Base-by-base conservation (phyloP, 2,797 vertebrate genomes). In the Chloroceryle inda region DNA sequence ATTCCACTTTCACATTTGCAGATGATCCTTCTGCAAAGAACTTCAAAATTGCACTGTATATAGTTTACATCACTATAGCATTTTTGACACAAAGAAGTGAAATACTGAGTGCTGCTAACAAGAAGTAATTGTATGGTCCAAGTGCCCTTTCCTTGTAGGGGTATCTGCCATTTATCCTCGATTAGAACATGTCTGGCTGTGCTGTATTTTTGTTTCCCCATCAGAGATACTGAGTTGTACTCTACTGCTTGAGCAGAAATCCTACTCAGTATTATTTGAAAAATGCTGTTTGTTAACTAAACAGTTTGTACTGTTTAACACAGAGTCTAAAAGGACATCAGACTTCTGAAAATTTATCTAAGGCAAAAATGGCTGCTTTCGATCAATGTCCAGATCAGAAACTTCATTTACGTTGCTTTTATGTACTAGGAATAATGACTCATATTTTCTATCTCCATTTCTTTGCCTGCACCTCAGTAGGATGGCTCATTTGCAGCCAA, bases 351-450 rank as follows among this genome's bases (percentile, higher is more conserved):
- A 94, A 82, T 74, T 37, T 85, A 88, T 73, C 79, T 94, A 88
- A 82, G 64, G 67, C 33, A 95, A 90, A 95, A 94, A 59, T 8
- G 11, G 26, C 77, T 90, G 63, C 82, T 90, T 79, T 56, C 90
- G 89, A 95, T 91, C 94, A 88, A 94, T 69, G 88, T 94, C 56
- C 89, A 69, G 37, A 49, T 84, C 4, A 1, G 5, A 27, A 85
- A 92, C 76, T 67, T 91, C 14, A 67, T 78, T 88, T 14, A 38
- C 81, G 91, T 78, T 85, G 37, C 85, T 91, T 88, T 87, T 67
- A 74, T 33, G 17, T 66, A 76, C 62, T 40, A 88, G 69, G 40
- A 35, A 76, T 77, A 88, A 84, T 76, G 76, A 82, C 35, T 91
- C 55, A 69, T 86, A 69, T 59, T 79, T 44, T 91, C 37, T 63